Evolutionary conservation across 2,797 vertebrate species (phyloP).

Genomic region (Limnodromus scolopaceus): DNA sequence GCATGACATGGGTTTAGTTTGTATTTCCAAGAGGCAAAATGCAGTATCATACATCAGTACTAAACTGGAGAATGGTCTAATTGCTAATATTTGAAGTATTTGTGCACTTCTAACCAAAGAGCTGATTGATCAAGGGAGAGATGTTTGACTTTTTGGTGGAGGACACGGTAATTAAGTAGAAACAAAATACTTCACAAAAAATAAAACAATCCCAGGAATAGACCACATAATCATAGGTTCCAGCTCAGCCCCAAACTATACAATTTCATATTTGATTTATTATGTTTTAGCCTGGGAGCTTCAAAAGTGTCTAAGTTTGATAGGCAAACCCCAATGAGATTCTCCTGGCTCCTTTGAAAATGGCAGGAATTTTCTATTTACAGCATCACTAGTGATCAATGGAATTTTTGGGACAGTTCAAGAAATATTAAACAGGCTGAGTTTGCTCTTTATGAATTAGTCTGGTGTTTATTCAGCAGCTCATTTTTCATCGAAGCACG

Average conservation of each 20-base stretch:
- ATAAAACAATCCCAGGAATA: constrained; percentile 12
- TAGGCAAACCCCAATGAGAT: constrained; percentile 56
- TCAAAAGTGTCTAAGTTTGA: constrained; percentile 50
- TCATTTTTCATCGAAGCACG: constrained; percentile 56
- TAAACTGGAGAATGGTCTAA: neutral
- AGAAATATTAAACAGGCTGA: constrained; percentile 44
- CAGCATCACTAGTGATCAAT: constrained; percentile 23
- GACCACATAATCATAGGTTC: constrained; percentile 21
- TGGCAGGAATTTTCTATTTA: constrained; percentile 61
- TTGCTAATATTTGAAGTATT: neutral
- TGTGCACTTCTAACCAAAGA: constrained; percentile 6
- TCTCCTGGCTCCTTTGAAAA: constrained; percentile 58
- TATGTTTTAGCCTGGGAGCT: constrained; percentile 53
- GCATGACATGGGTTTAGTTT: neutral
- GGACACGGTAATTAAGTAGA: constrained; percentile 39
- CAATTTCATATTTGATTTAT: constrained; percentile 59
- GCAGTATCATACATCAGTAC: neutral
- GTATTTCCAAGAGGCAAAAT: constrained; percentile 9
- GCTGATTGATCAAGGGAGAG: constrained; percentile 25
- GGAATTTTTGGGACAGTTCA: constrained; percentile 30
- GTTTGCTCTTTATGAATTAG: constrained; percentile 58
- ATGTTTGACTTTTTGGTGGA: constrained; percentile 36
- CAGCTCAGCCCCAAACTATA: neutral
- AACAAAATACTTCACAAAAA: constrained; percentile 37
- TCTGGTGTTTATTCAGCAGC: constrained; percentile 49